Conservation (phyloP, 2,113 vertebrate species). For the Illadopsis cleaveri region DNA sequence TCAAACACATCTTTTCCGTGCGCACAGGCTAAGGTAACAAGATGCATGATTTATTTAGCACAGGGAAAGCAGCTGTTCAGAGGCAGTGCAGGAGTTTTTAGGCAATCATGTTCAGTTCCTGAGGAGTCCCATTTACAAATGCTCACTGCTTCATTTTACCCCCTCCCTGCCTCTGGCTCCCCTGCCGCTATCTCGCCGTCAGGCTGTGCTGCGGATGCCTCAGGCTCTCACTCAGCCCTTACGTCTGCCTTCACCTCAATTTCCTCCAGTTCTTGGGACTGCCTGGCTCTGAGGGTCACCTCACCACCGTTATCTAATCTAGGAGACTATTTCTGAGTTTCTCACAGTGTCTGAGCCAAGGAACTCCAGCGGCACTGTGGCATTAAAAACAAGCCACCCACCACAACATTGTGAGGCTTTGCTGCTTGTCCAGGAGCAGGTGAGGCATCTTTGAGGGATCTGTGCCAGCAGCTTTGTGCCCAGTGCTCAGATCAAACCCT, state of each 20-base stretch:
- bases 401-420: neutral
- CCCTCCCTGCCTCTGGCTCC: neutral
- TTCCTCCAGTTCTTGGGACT: neutral
- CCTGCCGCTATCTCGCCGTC: neutral
- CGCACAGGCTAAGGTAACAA: constrained; percentile 18
- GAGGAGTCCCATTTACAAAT: constrained; percentile 22
- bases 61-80: constrained; percentile 32
- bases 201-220: neutral
- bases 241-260: neutral
- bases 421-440: neutral
- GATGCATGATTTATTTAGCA: constrained; percentile 52
- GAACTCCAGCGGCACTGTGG: neutral
- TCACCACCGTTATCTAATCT: neutral
- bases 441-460: neutral
- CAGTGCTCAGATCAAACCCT: neutral
- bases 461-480: neutral
- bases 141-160: neutral
- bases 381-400: neutral
- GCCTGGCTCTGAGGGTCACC: neutral
- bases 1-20: neutral
- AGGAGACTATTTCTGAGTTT: neutral
- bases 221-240: neutral
- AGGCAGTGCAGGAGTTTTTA: constrained; percentile 12
- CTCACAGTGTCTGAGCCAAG: neutral
- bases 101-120: neutral